Evolutionary conservation across 2,797 vertebrate species (phyloP).

Genomic region (Notolepis coatsorum): DNA sequence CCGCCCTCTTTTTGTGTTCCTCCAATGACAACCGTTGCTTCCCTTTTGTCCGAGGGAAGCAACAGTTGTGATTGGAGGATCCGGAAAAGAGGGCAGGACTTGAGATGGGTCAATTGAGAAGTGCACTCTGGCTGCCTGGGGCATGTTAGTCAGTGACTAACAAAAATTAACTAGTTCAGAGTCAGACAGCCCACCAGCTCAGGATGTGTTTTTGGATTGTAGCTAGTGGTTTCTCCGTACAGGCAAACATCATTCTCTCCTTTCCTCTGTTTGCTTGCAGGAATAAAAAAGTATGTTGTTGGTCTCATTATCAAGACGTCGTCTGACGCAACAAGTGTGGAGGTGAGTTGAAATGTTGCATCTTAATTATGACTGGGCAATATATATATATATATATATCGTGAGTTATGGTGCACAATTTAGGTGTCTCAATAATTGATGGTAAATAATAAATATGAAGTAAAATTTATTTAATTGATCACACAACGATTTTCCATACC

Average conservation of each 20-base stretch:
- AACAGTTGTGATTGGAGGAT: too few species aligned
- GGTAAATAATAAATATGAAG: too few species aligned
- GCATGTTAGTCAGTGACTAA: slow-evolving; percentile 32
- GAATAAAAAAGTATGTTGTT: slow-evolving; percentile 99
- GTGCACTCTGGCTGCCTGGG: slow-evolving; percentile 21
- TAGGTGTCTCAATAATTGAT: too few species aligned
- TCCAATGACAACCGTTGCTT: too few species aligned
- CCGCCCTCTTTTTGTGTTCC: too few species aligned
- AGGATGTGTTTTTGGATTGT: slow-evolving; percentile 34
- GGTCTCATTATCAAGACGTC: slow-evolving; percentile 99
- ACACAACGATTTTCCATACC: too few species aligned
- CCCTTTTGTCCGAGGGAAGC: too few species aligned
- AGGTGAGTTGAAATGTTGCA: slow-evolving; percentile 82
- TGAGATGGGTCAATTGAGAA: slow-evolving; percentile 29
- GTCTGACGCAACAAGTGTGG: slow-evolving; percentile 95
- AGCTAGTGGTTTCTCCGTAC: background rate
- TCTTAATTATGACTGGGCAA: too few species aligned
- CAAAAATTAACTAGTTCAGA: slow-evolving; percentile 30
- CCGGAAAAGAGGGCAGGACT: too few species aligned
- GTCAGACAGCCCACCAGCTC: slow-evolving; percentile 40
- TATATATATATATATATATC: too few species aligned
- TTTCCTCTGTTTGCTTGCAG: slow-evolving; percentile 77
- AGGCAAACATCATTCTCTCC: slow-evolving; percentile 21
- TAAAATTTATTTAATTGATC: too few species aligned
- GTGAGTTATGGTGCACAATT: too few species aligned